These are phyloP conservation scores for Neodiprion lecontei DNA, from an alignment of 1,140 invertebrate genomes.

Conservation along the genomic window DNA sequence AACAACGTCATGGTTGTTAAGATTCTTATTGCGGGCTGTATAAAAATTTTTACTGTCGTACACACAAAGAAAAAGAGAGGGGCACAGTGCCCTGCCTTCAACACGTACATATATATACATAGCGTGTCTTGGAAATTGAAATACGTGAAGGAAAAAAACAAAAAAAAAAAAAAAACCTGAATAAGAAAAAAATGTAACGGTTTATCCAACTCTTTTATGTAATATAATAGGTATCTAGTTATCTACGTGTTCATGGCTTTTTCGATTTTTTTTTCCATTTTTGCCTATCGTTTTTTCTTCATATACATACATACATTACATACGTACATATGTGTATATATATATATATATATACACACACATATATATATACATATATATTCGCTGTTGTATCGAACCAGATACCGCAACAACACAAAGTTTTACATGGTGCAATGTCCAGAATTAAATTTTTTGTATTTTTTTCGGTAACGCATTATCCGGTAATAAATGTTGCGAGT, in stretches of 20 bases:
- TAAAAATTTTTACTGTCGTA: not conserved
- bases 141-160: not conserved
- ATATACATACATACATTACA: not conserved
- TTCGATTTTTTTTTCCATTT: not conserved
- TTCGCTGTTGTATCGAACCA: too few species aligned
- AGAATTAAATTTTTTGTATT: too few species aligned
- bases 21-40: not conserved
- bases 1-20: not conserved
- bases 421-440: too few species aligned
- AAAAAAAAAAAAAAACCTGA: too few species aligned
- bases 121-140: constrained; percentile 1
- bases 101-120: not conserved
- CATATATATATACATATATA: too few species aligned
- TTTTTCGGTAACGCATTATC: too few species aligned
- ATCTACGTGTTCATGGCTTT: not conserved
- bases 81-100: not conserved
- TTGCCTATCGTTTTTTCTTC: not conserved
- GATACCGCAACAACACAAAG: too few species aligned
- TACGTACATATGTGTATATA: too few species aligned
- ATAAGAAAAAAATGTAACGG: constrained; percentile 3
- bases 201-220: constrained; percentile 3
- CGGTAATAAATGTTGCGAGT: too few species aligned
- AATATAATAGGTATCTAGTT: not conserved
- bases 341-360: too few species aligned
- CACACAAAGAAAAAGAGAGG: not conserved